Evolutionary conservation across 1,140 invertebrate species (phyloP).

Genomic region (Polypedilum pembai): DNA sequence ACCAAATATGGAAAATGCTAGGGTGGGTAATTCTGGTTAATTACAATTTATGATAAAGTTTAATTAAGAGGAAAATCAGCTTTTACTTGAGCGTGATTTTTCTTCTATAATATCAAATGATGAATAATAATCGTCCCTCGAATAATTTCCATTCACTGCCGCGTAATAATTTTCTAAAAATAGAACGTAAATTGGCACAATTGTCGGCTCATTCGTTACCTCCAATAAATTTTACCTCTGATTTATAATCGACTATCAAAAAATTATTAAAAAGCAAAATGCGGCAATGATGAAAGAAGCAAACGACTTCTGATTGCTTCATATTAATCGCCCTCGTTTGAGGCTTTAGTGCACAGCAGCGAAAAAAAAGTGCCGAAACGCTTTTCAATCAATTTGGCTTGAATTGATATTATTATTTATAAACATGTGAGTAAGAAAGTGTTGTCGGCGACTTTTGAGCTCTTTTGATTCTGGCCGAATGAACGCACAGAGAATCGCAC

Average conservation of each 20-base stretch:
- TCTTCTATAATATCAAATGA: too few species aligned
- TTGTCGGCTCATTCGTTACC: conserved; percentile 21
- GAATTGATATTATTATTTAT: conserved; percentile 13
- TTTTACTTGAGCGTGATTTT: too few species aligned
- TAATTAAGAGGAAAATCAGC: background rate
- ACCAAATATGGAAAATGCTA: background rate
- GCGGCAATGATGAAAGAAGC: conserved; percentile 25
- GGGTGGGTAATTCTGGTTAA: background rate
- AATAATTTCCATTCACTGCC: too few species aligned
- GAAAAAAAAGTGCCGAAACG: conserved; percentile 7
- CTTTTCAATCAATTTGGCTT: conserved; percentile 9
- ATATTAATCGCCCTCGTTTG: conserved; percentile 18
- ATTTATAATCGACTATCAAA: conserved; percentile 27
- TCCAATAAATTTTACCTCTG: conserved; percentile 23
- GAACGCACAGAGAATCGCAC: too few species aligned
- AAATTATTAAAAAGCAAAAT: conserved; percentile 21
- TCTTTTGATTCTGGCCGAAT: background rate
- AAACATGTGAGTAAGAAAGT: conserved; percentile 13
- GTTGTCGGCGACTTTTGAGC: background rate
- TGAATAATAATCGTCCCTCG: too few species aligned
- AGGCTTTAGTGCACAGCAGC: background rate
- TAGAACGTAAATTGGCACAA: conserved; percentile 1
- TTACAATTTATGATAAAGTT: conserved; percentile 7
- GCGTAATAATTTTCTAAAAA: background rate
- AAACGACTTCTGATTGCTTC: conserved; percentile 26